These are phyloP conservation scores for Osmerus mordax DNA, from an alignment of 2,113 vertebrate species.

Conservation along the genomic window DNA sequence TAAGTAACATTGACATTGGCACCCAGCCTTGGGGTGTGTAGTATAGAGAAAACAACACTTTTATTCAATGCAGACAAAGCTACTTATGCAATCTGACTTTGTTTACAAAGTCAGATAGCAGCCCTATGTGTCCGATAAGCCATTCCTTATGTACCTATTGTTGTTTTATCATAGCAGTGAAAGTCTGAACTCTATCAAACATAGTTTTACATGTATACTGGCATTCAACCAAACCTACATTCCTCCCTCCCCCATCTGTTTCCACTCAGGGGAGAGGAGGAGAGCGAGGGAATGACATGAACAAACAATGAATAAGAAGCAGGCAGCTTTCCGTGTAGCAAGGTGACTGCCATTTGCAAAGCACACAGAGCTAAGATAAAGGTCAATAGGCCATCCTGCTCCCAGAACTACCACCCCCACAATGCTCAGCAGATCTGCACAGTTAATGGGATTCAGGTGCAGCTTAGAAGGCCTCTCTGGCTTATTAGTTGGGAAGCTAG, in stretches of 20 bases:
- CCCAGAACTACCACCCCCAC: background rate
- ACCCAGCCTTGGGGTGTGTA: too few species aligned
- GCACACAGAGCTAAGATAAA: background rate
- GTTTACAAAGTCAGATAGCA: too few species aligned
- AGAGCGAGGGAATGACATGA: background rate
- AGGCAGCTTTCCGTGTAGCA: background rate
- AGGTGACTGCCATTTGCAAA: background rate
- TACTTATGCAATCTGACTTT: too few species aligned
- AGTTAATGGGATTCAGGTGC: background rate
- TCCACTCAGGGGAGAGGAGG: conserved; percentile 1
- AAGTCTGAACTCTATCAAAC: background rate
- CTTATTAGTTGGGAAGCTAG: background rate
- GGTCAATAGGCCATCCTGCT: background rate
- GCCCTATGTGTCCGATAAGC: too few species aligned
- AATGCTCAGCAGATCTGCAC: background rate
- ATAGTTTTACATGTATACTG: background rate
- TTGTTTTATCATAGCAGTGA: background rate
- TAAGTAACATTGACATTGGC: too few species aligned
- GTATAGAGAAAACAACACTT: too few species aligned
- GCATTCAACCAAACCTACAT: background rate
- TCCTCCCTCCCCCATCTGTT: conserved; percentile 8
- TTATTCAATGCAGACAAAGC: too few species aligned
- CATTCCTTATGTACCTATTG: background rate
- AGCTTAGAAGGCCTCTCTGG: background rate
- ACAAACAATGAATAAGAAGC: conserved; percentile 1